Conservation (phyloP, 2,113 vertebrate genomes). For the Indicator indicator region DNA sequence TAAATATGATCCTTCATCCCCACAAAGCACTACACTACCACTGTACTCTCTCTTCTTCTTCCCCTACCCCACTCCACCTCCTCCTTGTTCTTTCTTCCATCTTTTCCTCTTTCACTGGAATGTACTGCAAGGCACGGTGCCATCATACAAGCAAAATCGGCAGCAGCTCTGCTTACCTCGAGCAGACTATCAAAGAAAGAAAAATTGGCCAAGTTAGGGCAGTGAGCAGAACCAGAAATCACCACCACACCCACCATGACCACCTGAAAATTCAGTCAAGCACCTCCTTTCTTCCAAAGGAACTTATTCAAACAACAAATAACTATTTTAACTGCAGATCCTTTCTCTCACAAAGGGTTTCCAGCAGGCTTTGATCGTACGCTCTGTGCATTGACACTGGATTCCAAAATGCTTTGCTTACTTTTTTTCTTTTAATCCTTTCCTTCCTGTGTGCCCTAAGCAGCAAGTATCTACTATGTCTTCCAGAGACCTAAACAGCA, state of each 20-base stretch:
- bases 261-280: background rate
- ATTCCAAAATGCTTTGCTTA: background rate
- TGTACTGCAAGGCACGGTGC: background rate
- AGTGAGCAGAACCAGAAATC: background rate
- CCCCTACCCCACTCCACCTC: fast-evolving
- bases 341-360: background rate
- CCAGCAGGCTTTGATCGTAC: background rate
- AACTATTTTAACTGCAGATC: background rate
- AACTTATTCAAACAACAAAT: background rate
- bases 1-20: background rate
- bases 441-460: background rate
- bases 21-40: background rate
- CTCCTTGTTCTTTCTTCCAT: background rate
- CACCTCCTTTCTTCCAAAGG: background rate
- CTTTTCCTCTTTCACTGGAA: background rate
- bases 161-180: background rate
- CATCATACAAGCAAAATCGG: background rate
- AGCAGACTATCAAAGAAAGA: background rate
- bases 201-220: background rate
- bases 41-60: background rate
- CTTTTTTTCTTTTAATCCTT: background rate
- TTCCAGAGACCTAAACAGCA: background rate
- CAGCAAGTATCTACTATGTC: background rate
- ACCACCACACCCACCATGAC: background rate
- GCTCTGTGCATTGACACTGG: background rate